Evolutionary conservation across 2,797 vertebrate species (phyloP), one percentile per base, ranked within the genome.

Genomic region (Acestrorhynchus altus): DNA sequence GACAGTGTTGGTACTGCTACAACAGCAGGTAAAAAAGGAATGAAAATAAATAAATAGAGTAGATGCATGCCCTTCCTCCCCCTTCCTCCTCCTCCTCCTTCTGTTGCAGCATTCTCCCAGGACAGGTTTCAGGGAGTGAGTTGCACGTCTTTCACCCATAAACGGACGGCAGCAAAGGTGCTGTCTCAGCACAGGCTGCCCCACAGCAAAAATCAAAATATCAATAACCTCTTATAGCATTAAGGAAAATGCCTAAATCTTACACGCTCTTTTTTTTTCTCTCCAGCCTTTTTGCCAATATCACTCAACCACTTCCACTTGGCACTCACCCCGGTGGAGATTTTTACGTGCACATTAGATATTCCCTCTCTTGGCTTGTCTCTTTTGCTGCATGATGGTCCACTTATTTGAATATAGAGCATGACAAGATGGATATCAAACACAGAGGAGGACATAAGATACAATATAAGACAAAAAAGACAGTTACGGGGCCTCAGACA

Each of bases 141-240:
- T 88, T 87, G 83, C 79, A 77, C 87, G 84, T 92, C 90, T 88
- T 90, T 91, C 88, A 82, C 83, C 90, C 88, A 81, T 91, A 91
- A 92, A 92, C 86, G 88, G 83, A 86, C 77, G 44, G 81, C 86
- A 54, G 75, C 82, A 88, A 91, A 92, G 83, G 81, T 84, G 90
- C 92, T 91, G 89, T 73, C 86, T 94, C 92, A 93, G 93, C 93
- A 93, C 74, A 86, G 85, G 87, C 90, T 44, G 71, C 85, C 86
- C 89, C 80, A 74, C 86, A 74, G 89, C 82, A 88, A 93, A 92
- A 93, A 93, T 93, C 92, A 90, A 93, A 93, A 93, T 93, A 93
- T 94, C 93, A 94, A 94, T 94, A 94, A 93, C 90, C 93, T 94
- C 92, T 93, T 94, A 94, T 92, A 93, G 92, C 93, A 93, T 93